These are phyloP conservation scores for Silvanus unidentatus DNA, from an alignment of 2,888 invertebrate genomes.

Conservation along the genomic window DNA sequence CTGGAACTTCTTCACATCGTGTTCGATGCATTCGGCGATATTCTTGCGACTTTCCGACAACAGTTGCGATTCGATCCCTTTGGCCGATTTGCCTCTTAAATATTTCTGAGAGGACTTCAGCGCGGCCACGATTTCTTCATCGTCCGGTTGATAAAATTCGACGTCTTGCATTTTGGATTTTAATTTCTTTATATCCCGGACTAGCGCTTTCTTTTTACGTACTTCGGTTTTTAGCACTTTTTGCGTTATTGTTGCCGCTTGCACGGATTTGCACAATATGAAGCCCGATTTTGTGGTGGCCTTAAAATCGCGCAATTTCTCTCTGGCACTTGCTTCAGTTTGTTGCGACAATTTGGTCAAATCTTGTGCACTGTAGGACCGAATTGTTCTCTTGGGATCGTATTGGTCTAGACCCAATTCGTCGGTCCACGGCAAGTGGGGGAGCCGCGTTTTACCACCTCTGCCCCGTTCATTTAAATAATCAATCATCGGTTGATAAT, in stretches of 20 bases:
- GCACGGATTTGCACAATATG: slow-evolving; percentile 57
- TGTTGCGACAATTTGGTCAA: slow-evolving; percentile 60
- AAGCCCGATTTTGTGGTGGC: slow-evolving; percentile 57
- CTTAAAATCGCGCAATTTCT: slow-evolving; percentile 57
- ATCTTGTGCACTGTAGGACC: slow-evolving; percentile 63
- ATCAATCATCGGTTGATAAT: slow-evolving; percentile 83
- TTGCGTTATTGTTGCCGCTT: slow-evolving; percentile 58
- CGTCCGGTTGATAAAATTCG: slow-evolving; percentile 46
- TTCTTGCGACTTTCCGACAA: slow-evolving; percentile 54
- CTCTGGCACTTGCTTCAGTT: slow-evolving; percentile 64
- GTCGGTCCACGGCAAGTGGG: slow-evolving; percentile 70
- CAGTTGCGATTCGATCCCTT: slow-evolving; percentile 62
- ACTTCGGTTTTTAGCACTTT: slow-evolving; percentile 54
- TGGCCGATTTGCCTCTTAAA: slow-evolving; percentile 62
- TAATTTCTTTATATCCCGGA: slow-evolving; percentile 42
- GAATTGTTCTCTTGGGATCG: slow-evolving; percentile 58
- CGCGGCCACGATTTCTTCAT: slow-evolving; percentile 42
- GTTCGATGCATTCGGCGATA: slow-evolving; percentile 47
- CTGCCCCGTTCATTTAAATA: slow-evolving; percentile 67
- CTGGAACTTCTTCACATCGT: slow-evolving; percentile 38
- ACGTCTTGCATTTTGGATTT: slow-evolving; percentile 48
- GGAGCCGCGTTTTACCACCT: slow-evolving; percentile 41
- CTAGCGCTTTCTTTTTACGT: slow-evolving; percentile 48
- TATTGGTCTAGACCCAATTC: slow-evolving; percentile 64
- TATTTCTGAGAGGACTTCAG: slow-evolving; percentile 48